Percentiles rank a stretch among this genome's conserved stretches.
phyloP scores from a whole-genome alignment of 92 coral and sea anemone genomes.

The Porites divaricata region DNA sequence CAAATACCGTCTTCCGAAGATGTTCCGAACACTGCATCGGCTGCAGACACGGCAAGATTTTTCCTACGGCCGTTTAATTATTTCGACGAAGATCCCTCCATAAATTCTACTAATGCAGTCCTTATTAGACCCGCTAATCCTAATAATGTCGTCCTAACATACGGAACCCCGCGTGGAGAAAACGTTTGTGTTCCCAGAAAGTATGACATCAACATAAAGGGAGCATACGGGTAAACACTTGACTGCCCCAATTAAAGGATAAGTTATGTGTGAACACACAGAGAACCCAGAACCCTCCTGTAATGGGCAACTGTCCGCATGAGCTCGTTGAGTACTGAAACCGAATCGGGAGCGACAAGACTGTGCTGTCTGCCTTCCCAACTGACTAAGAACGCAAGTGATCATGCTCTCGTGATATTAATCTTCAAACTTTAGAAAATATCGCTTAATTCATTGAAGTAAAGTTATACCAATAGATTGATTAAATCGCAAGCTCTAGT shows the following conservation, averaged over 20 bases:
- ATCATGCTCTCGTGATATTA: background rate
- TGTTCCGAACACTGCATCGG: slow-evolving; percentile 74
- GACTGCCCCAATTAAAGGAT: background rate
- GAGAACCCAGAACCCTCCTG: background rate
- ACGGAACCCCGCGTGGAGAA: slow-evolving; percentile 25
- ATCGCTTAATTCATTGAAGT: background rate
- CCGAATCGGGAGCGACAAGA: too few species aligned
- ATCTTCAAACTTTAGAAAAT: too few species aligned
- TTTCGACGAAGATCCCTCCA: slow-evolving; percentile 89
- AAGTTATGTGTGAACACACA: background rate
- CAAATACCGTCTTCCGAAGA: slow-evolving; percentile 85
- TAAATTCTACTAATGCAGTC: slow-evolving; percentile 76
- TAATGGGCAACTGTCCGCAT: too few species aligned
- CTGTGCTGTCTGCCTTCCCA: too few species aligned
- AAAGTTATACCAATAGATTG: background rate
- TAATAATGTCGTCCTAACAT: slow-evolving; percentile 27
- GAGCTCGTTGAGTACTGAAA: too few species aligned
- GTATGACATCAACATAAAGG: slow-evolving; percentile 37
- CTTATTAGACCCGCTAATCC: slow-evolving; percentile 64
- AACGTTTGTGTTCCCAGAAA: slow-evolving; percentile 51
- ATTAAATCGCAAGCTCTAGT: too few species aligned
- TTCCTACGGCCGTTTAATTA: slow-evolving; percentile 87
- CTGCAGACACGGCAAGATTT: slow-evolving; percentile 78
- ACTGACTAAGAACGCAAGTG: too few species aligned
- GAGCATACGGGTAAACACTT: slow-evolving; percentile 4